Base-by-base conservation (phyloP, 2,888 invertebrate species). In the Entomobrya proxima region DNA sequence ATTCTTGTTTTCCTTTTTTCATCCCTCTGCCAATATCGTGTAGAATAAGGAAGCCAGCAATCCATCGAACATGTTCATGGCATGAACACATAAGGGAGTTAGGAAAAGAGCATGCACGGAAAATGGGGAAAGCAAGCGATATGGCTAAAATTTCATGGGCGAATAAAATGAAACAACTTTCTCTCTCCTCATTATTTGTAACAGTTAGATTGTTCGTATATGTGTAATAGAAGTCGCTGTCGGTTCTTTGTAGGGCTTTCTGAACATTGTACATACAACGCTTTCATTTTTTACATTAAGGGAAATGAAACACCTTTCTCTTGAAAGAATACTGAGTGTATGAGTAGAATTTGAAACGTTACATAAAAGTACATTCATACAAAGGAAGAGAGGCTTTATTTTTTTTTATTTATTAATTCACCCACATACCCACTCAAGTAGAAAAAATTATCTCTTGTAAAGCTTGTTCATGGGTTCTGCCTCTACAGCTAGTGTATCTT, bases 141-240 rank as follows among this genome's bases (percentile, higher is more conserved):
- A 69, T 55, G 80, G 80, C 72, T 80, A 80, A 80, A 80, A 80
- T 80, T 80, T 80, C 80, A 80, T 80, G 80, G 80, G 37, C 72
- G 80, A 72, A 52, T 80, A 67, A 72, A 80, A 80, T 72, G 67
- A 80, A 80, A 58, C 32, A 58, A n/a, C 72, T 80, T 67, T 80
- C 50, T 37, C 67, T 67, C 50, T 55, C 27, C 69, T 55, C 47
- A 64, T 61, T 77, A 69, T 69, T 69, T 69, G 69, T 69, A 69
- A 69, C 69, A 44, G 69, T 69, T 44, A 24, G 24, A 69, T 27
- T 69, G 13, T 15, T 69, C 40, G 9, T 15, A 37, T 61, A 27
- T 58, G 24, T 55, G 76, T 76, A 76, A 58, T 1, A 47, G 30
- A 64, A 78, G 61, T 9, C 47, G 37, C 47, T 47, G n/a, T 40